Evolutionary conservation across 2,888 invertebrate genomes (phyloP).

Genomic region (Merodon equestris): DNA sequence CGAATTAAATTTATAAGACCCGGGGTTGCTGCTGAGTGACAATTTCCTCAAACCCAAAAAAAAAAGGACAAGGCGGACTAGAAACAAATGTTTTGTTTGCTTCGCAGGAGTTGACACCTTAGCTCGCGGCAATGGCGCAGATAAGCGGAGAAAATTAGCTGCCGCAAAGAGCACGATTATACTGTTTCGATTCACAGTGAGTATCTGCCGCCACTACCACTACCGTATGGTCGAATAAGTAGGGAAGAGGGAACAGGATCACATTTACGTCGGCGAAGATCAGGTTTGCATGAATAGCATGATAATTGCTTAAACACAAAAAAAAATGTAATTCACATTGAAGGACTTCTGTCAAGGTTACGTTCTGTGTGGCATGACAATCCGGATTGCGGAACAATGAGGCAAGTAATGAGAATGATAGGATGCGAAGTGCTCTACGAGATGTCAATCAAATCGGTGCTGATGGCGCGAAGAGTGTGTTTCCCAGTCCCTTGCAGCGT

Average conservation of each 20-base stretch:
- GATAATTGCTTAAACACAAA: slow-evolving; percentile 49
- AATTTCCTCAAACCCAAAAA: slow-evolving; percentile 30
- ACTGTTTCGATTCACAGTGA: slow-evolving; percentile 34
- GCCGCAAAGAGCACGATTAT: slow-evolving; percentile 43
- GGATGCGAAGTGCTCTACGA: slow-evolving; percentile 48
- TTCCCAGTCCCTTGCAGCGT: background rate
- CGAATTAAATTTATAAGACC: slow-evolving; percentile 66
- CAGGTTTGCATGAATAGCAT: slow-evolving; percentile 61
- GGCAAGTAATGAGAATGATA: slow-evolving; percentile 48
- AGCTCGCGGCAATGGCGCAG: slow-evolving; percentile 60
- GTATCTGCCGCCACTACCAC: background rate
- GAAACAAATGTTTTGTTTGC: slow-evolving; percentile 40
- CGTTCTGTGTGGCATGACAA: slow-evolving; percentile 35
- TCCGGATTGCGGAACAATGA: slow-evolving; percentile 46
- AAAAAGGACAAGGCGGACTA: no score
- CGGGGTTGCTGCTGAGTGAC: slow-evolving; percentile 52
- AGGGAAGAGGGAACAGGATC: slow-evolving; percentile 31
- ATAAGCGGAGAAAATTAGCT: slow-evolving; percentile 71
- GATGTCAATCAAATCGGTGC: slow-evolving; percentile 49
- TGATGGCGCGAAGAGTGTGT: slow-evolving; percentile 33
- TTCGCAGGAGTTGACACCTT: slow-evolving; percentile 6
- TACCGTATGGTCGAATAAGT: no score
- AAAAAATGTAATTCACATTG: slow-evolving; percentile 34
- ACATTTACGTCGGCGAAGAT: slow-evolving; percentile 10
- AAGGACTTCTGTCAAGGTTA: slow-evolving; percentile 53